phyloP scores from a whole-genome alignment of 2,888 invertebrate genomes.

The Melieria crassipennis region DNA sequence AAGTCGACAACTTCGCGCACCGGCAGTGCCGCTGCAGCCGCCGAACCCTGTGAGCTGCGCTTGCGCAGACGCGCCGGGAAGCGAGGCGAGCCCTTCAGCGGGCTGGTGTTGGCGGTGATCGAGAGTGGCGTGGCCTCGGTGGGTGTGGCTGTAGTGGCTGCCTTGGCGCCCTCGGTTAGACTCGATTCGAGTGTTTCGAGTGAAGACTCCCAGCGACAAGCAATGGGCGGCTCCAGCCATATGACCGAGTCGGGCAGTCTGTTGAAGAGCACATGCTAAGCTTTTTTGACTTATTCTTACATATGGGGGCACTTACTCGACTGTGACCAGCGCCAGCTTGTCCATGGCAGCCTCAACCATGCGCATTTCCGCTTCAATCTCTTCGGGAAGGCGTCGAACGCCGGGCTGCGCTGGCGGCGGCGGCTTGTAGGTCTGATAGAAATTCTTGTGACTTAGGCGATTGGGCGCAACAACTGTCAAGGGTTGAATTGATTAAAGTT shows the following conservation, averaged over 20 bases:
- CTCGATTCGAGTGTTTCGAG: slow-evolving; percentile 61
- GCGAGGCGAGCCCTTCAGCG: slow-evolving; percentile 56
- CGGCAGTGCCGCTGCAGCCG: slow-evolving; percentile 34
- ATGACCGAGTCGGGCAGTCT: slow-evolving; percentile 76
- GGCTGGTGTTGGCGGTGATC: slow-evolving; percentile 54
- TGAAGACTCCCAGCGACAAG: slow-evolving; percentile 75
- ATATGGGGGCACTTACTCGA: slow-evolving; percentile 70
- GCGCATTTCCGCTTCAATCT: slow-evolving; percentile 82
- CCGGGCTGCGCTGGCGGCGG: slow-evolving; percentile 75
- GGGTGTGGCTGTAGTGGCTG: slow-evolving; percentile 22
- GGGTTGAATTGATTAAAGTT: neutral
- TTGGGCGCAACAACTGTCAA: slow-evolving; percentile 63
- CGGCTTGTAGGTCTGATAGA: slow-evolving; percentile 75
- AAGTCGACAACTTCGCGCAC: slow-evolving; percentile 61
- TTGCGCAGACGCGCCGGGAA: slow-evolving; percentile 50
- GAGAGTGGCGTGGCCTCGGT: slow-evolving; percentile 51
- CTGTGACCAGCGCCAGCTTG: slow-evolving; percentile 75
- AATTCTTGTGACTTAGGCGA: slow-evolving; percentile 70
- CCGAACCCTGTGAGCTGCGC: slow-evolving; percentile 49
- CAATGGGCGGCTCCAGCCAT: slow-evolving; percentile 82
- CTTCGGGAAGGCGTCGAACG: slow-evolving; percentile 77
- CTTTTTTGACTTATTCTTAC: too few relatives aligned
- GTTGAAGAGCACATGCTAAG: slow-evolving; percentile 14
- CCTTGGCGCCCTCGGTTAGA: slow-evolving; percentile 54
- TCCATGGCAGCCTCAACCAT: slow-evolving; percentile 78